A percentile compares a stretch with the other conserved stretches of the same genome.
phyloP scores from a whole-genome alignment of 2,113 vertebrate genomes.

The Pteruthius melanotis region DNA sequence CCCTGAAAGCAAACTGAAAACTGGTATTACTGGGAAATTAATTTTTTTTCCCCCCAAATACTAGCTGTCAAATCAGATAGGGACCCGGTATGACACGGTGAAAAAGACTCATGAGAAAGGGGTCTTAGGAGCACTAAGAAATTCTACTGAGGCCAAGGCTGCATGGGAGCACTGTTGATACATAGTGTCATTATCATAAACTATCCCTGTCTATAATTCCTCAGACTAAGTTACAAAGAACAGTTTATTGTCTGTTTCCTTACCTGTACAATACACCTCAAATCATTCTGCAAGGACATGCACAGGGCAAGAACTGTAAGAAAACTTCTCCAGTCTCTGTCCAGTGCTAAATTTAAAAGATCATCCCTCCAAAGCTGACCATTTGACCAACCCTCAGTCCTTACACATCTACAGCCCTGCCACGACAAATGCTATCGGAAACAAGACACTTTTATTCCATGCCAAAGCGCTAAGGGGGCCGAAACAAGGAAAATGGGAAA shows the following conservation, averaged over 20 bases:
- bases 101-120: background rate
- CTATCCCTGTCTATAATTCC: background rate
- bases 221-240: background rate
- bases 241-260: background rate
- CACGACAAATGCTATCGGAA: fast-evolving
- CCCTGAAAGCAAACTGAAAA: background rate
- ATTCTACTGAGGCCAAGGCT: background rate
- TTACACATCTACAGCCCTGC: background rate
- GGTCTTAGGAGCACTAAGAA: background rate
- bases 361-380: background rate
- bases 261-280: background rate
- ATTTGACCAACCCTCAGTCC: background rate
- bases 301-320: background rate
- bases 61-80: background rate
- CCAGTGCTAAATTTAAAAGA: background rate
- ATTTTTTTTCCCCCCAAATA: background rate
- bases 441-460: background rate
- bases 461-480: background rate
- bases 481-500: background rate
- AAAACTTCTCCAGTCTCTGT: background rate
- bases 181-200: background rate
- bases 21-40: background rate
- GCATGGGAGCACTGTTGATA: background rate
- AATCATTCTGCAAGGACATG: background rate
- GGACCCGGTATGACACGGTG: fast-evolving